Conservation (phyloP, 2,113 vertebrate genomes). For the Phycodurus eques region DNA sequence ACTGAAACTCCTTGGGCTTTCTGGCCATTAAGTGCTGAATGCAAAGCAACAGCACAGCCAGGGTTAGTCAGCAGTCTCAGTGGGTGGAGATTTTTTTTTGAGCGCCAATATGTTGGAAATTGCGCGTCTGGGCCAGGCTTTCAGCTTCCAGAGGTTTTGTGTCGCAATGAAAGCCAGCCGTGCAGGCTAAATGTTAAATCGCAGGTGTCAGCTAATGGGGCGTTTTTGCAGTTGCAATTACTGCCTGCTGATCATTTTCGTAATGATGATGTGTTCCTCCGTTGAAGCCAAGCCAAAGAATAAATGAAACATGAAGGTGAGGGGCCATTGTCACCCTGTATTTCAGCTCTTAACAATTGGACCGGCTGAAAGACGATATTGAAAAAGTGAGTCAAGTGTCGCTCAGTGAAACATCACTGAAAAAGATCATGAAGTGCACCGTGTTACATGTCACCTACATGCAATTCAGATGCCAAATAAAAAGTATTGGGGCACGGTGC, state of each 20-base stretch:
- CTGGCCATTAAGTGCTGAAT: conserved; percentile 18
- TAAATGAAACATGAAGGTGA: neutral
- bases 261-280: conserved; percentile 2
- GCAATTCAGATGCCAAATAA: neutral
- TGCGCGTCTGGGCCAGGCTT: conserved; percentile 11
- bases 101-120: neutral
- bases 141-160: conserved; percentile 43
- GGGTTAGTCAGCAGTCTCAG: conserved; percentile 26
- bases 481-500: neutral
- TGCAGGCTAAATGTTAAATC: conserved; percentile 27
- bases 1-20: conserved; percentile 11
- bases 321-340: neutral
- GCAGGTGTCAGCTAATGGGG: conserved; percentile 2
- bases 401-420: neutral
- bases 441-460: neutral
- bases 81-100: neutral
- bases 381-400: neutral
- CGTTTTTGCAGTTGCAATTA: conserved; percentile 1
- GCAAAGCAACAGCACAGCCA: conserved; percentile 22
- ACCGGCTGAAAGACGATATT: neutral
- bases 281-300: conserved; percentile 1
- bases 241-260: conserved; percentile 33
- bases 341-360: neutral
- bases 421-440: neutral
- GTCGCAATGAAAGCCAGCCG: neutral